Evolutionary conservation across 1,140 invertebrate genomes (phyloP).

Genomic region (Copidosoma floridanum): DNA sequence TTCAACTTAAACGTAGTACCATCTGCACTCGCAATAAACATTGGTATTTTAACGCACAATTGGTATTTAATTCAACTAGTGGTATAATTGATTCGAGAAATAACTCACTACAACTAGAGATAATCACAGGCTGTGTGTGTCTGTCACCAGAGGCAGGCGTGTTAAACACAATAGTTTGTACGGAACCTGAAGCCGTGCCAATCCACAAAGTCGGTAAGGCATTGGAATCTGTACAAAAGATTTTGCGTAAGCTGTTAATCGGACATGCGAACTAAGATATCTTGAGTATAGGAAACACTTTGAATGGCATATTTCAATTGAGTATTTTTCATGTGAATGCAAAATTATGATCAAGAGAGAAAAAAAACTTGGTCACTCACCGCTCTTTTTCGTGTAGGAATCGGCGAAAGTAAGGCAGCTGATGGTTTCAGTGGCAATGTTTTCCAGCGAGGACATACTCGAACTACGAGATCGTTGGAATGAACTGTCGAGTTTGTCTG

Average conservation of each 20-base stretch:
- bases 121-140: conserved; percentile 83
- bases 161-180: conserved; percentile 86
- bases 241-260: no score
- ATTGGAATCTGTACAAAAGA: conserved; percentile 77
- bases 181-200: conserved; percentile 92
- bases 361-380: conserved; percentile 56
- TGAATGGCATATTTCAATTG: no score
- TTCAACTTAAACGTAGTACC: conserved; percentile 91
- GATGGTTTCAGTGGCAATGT: conserved; percentile 92
- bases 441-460: conserved; percentile 95
- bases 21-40: no score
- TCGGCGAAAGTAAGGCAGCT: conserved; percentile 95
- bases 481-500: conserved; percentile 94
- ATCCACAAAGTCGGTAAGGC: conserved; percentile 89
- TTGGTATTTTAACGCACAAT: no score
- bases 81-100: neutral
- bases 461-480: conserved; percentile 94
- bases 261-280: no score
- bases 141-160: conserved; percentile 79
- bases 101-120: conserved; percentile 81
- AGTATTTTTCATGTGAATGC: neutral
- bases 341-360: no score
- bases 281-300: no score
- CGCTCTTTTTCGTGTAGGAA: conserved; percentile 91
- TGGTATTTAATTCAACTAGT: neutral